phyloP scores from a whole-genome alignment of 2,797 vertebrate genomes.

The Sphenodon punctatus region DNA sequence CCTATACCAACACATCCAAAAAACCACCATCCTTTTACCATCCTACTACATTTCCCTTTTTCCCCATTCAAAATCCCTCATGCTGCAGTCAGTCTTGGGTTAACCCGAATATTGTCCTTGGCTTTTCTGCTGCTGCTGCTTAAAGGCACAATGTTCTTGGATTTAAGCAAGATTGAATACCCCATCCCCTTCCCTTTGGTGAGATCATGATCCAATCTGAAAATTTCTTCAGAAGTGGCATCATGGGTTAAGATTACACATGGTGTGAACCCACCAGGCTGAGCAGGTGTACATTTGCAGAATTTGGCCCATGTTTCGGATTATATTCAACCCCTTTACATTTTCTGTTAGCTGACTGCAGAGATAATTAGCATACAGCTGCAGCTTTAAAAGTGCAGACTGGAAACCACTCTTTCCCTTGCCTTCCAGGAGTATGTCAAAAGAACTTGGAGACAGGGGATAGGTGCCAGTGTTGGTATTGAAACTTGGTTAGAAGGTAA shows the following conservation, averaged over 20 bases:
- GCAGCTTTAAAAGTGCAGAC: conserved; percentile 32
- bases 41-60: background rate
- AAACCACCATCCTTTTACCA: too few relatives aligned
- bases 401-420: conserved; percentile 63
- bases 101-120: conserved; percentile 39
- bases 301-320: conserved; percentile 16
- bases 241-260: background rate
- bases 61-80: background rate
- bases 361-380: conserved; percentile 53
- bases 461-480: conserved; percentile 50
- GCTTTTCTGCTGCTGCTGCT: conserved; percentile 9
- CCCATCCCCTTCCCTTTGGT: conserved; percentile 24
- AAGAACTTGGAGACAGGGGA: conserved; percentile 44
- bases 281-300: conserved; percentile 21
- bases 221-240: conserved; percentile 41
- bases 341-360: conserved; percentile 26
- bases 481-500: conserved; percentile 37
- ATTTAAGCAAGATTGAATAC: conserved; percentile 41
- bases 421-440: conserved; percentile 45
- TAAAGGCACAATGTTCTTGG: conserved; percentile 20
- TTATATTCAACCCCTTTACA: conserved; percentile 15
- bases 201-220: conserved; percentile 12
- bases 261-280: background rate
- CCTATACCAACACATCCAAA: too few relatives aligned
- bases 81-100: conserved; percentile 15